Conservation (phyloP, 2,797 vertebrate genomes). For the Babyrousa celebensis region DNA sequence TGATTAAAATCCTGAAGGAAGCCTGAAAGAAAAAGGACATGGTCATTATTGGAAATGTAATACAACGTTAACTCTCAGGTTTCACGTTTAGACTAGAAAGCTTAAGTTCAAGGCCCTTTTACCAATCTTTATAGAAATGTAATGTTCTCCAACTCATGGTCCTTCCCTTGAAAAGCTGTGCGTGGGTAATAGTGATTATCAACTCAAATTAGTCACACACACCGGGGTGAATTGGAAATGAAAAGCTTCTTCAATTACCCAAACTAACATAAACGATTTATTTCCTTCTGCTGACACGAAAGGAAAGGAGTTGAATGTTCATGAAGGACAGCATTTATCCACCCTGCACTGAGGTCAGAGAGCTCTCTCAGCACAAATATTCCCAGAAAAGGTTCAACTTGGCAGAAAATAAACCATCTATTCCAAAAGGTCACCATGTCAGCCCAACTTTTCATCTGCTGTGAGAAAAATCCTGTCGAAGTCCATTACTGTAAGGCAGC, state of each 20-base stretch:
- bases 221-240: slow-evolving; percentile 55
- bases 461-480: slow-evolving; percentile 50
- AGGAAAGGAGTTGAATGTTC: slow-evolving; percentile 13
- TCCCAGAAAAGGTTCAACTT: slow-evolving; percentile 57
- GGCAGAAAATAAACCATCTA: slow-evolving; percentile 61
- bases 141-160: slow-evolving; percentile 47
- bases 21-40: slow-evolving; percentile 90
- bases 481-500: not conserved
- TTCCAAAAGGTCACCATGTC: slow-evolving; percentile 59
- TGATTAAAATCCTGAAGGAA: slow-evolving; percentile 95
- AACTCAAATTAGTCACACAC: slow-evolving; percentile 72
- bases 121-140: slow-evolving; percentile 57
- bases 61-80: slow-evolving; percentile 55
- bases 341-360: not conserved
- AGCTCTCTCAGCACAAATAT: slow-evolving; percentile 61
- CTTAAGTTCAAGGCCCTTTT: slow-evolving; percentile 67
- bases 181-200: slow-evolving; percentile 49
- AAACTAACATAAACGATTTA: slow-evolving; percentile 68
- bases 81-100: slow-evolving; percentile 66
- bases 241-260: slow-evolving; percentile 77
- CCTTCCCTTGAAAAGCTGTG: slow-evolving; percentile 63
- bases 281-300: slow-evolving; percentile 54
- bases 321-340: not conserved
- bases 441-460: slow-evolving; percentile 63
- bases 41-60: slow-evolving; percentile 77